Base-by-base conservation (phyloP, 2,888 invertebrate species). In the Frankliniella fusca region DNA sequence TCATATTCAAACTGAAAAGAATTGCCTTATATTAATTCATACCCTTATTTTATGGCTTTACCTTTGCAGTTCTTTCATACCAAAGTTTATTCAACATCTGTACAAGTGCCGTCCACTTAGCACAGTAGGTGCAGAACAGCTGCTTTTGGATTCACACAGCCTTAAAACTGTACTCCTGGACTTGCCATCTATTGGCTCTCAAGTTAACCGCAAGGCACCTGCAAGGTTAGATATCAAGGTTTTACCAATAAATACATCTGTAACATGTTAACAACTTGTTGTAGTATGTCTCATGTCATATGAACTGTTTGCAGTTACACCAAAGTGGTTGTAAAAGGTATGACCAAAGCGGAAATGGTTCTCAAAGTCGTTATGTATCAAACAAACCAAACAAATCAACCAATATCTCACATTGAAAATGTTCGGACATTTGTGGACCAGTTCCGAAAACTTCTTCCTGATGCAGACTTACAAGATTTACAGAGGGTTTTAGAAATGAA, bases 271-370 rank as follows among this genome's bases (percentile, higher is more conserved):
- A 79, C 11, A 20, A 49, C 82, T 80, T 27, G 20, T 70, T 76
- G 11, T 70, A 49, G 79, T 81, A 48, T 80, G 23, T 81, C 27
- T 76, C 28, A 28, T 38, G 5, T 38, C 38, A 38, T 38, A 38
- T 38, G 38, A 38, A 38, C 38, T 83, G 80, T 82, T 83, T 83
- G 83, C 80, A 85, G 86, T 84, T 86, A 85, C 85, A 91, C 91
- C 7, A 91, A 92, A 87, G 91, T 93, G 49, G 95, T 96, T 0
- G 92, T 94, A 0, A 93, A 94, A 89, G 92, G 98, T 61, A 98
- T 99, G 97, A 97, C 96, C 0, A 96, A 96, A 86, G 98, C 98
- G 0, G 99, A 99, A 88, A 98, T 99, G 97, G 95, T 99, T 70
- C 90, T 99, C n/a, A 99, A 99, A 90, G 92, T 99, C 50, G 97